Percentiles rank a stretch among this genome's conserved stretches.
These are phyloP conservation scores for Holothuria leucospilota DNA, from an alignment of 53 echinoderm and acorn worm genomes.

Conservation along the genomic window DNA sequence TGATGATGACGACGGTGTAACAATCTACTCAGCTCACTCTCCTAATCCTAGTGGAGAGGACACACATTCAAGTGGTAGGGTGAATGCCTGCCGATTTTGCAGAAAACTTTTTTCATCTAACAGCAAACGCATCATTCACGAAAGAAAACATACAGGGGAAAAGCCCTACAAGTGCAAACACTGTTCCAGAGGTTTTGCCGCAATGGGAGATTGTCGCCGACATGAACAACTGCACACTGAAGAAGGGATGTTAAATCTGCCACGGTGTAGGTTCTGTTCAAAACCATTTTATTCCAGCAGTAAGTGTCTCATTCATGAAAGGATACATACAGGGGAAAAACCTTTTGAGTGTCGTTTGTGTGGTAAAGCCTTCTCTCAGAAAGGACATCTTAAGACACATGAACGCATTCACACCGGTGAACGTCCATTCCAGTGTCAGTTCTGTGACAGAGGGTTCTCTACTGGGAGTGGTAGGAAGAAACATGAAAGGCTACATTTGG, in stretches of 20 bases:
- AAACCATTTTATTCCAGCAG: conserved; percentile 44
- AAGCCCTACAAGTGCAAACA: conserved; percentile 21
- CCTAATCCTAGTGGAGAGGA: neutral
- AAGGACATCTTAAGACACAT: conserved; percentile 33
- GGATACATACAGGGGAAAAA: conserved; percentile 33
- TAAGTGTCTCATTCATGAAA: conserved; percentile 39
- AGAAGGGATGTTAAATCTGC: conserved; percentile 6
- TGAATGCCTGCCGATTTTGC: conserved; percentile 12
- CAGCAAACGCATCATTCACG: conserved; percentile 24
- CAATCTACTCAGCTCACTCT: neutral
- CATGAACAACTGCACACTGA: conserved; percentile 33
- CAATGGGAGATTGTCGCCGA: conserved; percentile 21
- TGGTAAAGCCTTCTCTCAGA: conserved; percentile 32
- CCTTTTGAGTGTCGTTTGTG: conserved; percentile 36
- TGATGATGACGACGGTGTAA: no score
- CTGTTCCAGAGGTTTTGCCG: conserved; percentile 25
- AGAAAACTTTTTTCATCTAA: conserved; percentile 30
- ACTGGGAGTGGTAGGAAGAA: conserved; percentile 38
- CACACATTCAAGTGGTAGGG: neutral
- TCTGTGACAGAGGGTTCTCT: conserved; percentile 39
- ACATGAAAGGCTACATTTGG: conserved; percentile 25
- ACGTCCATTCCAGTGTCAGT: conserved; percentile 31
- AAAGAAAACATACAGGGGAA: conserved; percentile 32
- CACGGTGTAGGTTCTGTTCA: conserved; percentile 16
- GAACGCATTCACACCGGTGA: conserved; percentile 35